phyloP scores from a whole-genome alignment of 2,113 vertebrate species.

The Halichoerus grypus region DNA sequence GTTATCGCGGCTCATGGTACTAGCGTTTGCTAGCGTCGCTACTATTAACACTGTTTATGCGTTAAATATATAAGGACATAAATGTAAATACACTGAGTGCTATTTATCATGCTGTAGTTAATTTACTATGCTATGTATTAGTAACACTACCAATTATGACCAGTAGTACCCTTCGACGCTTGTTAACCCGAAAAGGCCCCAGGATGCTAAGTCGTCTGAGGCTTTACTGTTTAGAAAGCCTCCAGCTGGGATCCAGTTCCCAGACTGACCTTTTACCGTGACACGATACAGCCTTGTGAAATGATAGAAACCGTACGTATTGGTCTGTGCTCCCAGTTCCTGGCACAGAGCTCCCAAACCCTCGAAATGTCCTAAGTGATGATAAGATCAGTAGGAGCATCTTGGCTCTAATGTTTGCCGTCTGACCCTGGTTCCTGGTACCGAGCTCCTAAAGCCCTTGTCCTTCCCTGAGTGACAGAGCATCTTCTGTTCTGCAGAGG shows the following conservation, averaged over 20 bases:
- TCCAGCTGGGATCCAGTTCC: background rate
- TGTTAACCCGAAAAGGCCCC: background rate
- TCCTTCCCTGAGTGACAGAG: background rate
- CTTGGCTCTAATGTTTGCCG: background rate
- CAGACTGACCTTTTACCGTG: background rate
- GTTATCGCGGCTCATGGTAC: accelerated
- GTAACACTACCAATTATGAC: no score
- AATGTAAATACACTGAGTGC: background rate
- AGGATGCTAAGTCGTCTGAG: background rate
- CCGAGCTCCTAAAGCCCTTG: background rate
- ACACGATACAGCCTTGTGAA: background rate
- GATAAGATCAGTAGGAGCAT: accelerated
- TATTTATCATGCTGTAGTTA: background rate
- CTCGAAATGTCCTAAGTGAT: accelerated
- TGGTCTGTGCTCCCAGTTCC: background rate
- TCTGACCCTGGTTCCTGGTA: background rate
- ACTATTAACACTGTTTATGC: accelerated
- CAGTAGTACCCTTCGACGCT: accelerated
- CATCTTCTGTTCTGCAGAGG: background rate
- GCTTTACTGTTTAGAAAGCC: background rate
- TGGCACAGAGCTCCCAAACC: background rate
- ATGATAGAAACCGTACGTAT: accelerated
- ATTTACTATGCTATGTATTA: accelerated
- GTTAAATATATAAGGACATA: accelerated
- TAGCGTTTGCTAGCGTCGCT: accelerated